Percentiles rank a stretch among this genome's conserved stretches.
Conservation (phyloP, 2,797 vertebrate species). For the Paratrypauchen microcephalus region DNA sequence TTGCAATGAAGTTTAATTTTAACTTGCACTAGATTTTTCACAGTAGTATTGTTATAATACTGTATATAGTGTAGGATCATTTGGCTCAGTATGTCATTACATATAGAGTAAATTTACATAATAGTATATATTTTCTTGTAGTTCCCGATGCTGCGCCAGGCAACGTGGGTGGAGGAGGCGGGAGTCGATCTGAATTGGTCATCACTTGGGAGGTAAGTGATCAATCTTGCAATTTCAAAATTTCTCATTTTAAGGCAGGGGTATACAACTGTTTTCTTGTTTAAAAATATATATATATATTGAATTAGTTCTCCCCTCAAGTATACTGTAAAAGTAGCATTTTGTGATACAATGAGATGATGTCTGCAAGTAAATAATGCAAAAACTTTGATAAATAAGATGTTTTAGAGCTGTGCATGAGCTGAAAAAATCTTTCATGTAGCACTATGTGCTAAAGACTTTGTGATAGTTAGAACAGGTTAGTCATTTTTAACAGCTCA, state of each 20-base stretch:
- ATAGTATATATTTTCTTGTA: conserved; percentile 59
- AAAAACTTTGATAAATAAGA: not conserved
- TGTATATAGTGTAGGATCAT: not conserved
- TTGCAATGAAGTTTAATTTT: not conserved
- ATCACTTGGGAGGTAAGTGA: conserved; percentile 98
- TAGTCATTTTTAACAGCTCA: not conserved
- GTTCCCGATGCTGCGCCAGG: conserved; percentile 91
- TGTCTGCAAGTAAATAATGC: not conserved
- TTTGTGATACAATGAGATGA: not conserved
- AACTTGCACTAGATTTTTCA: not conserved
- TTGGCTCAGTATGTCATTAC: not conserved
- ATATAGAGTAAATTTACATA: conserved; percentile 1
- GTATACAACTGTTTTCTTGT: not conserved
- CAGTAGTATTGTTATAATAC: not conserved
- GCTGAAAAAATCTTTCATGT: not conserved
- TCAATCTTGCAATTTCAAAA: conserved; percentile 51
- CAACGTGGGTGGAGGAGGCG: conserved; percentile 92
- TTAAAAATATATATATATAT: no score
- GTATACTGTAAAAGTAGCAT: not conserved
- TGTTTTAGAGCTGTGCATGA: not conserved
- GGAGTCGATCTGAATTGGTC: conserved; percentile 93
- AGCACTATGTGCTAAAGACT: not conserved
- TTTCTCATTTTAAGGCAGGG: not conserved
- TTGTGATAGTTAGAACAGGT: not conserved
- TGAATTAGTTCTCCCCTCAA: not conserved